Evolutionary conservation across 2,888 invertebrate species (phyloP).

Genomic region (Camponotus fellah): DNA sequence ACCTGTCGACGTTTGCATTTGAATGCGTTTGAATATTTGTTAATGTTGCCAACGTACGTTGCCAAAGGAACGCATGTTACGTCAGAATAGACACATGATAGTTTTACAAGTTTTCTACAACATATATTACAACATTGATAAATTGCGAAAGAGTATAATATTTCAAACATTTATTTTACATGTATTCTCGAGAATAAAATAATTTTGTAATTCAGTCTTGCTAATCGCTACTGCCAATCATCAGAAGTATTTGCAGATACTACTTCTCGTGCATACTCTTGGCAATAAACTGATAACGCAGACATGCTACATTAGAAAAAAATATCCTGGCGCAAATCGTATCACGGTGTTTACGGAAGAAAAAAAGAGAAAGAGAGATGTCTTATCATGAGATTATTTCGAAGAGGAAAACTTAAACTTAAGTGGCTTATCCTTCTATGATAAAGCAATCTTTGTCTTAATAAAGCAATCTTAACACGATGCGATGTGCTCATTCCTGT

Average conservation of each 20-base stretch:
- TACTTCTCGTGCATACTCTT: background rate
- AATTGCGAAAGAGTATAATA: background rate
- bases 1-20: slow-evolving; percentile 29
- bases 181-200: too few species aligned
- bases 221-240: background rate
- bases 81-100: background rate
- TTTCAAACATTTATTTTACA: background rate
- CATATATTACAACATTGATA: background rate
- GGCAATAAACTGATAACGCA: background rate
- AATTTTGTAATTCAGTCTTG: background rate
- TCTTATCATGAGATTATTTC: background rate
- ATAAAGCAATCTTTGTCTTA: background rate
- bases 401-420: background rate
- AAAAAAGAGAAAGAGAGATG: background rate
- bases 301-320: background rate
- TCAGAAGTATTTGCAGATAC: background rate
- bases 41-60: slow-evolving; percentile 27
- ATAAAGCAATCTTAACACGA: slow-evolving; percentile 10
- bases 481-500: background rate
- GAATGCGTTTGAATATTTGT: background rate
- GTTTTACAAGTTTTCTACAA: background rate
- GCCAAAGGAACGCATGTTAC: slow-evolving; percentile 6
- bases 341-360: background rate
- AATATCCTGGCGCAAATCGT: background rate
- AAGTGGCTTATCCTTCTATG: background rate